Evolutionary conservation across 1,140 invertebrate species (phyloP).

Genomic region (Diuraphis noxia): DNA sequence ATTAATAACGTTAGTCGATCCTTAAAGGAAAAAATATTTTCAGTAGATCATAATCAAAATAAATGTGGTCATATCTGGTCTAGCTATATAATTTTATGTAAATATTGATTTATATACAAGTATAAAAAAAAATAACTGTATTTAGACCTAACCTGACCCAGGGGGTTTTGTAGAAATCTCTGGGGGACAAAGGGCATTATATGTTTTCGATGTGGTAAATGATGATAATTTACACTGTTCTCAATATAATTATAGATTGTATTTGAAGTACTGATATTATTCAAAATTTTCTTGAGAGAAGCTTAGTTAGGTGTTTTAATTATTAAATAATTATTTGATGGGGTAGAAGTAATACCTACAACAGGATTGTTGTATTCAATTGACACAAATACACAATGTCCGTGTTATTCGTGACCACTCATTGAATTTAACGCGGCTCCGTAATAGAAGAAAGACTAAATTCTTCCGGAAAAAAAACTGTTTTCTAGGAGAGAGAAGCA

Average conservation of each 20-base stretch:
- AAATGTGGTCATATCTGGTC: no score
- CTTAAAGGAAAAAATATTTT: no score
- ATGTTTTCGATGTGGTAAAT: neutral
- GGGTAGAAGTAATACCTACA: neutral
- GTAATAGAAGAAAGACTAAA: neutral
- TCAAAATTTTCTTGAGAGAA: neutral
- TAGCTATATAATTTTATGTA: neutral
- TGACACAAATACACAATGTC: no score
- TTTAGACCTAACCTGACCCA: no score
- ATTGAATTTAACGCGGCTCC: neutral
- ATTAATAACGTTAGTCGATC: no score
- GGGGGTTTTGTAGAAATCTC: neutral
- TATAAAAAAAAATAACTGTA: neutral
- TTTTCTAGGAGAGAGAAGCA: neutral
- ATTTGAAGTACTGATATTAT: neutral
- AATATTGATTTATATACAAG: neutral
- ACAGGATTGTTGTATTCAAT: neutral
- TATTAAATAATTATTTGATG: neutral
- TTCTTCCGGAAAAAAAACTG: neutral
- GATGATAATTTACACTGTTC: neutral
- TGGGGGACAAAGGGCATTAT: neutral
- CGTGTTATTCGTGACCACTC: neutral
- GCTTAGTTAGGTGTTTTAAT: neutral
- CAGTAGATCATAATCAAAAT: no score
- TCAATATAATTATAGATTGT: no score